Evolutionary conservation across 2,797 vertebrate species (phyloP), one percentile per base, ranked within the genome.

Genomic region (Peromyscus eremicus): DNA sequence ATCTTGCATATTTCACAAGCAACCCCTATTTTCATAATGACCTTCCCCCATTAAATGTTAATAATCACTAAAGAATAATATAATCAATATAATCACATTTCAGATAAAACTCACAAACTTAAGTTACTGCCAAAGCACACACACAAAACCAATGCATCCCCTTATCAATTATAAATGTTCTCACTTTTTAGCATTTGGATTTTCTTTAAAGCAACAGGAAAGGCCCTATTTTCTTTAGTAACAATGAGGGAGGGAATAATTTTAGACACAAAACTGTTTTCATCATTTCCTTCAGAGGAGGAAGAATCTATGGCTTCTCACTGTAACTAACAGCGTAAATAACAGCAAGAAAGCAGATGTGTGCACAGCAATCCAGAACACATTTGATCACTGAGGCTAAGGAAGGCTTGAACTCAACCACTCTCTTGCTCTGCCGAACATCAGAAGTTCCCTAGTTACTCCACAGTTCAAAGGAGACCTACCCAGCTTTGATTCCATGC

Each of bases 281-380:
- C 95, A 83, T 64, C 6, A 23, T 92, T 90, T 94, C 92, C 97
- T 97, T 84, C 17, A 32, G 34, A 80, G 70, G 83, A 96, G 92
- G 84, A 96, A 93, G 92, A 94, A 98, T 93, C 60, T 91, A 97
- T 86, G 96, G 91, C 92, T 86, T 96, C 92, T 94, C 43, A 49
- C 55, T 84, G 49, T 70, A 94, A 93, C 91, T 91, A 97, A 91
- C 49, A 80, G 66, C 87, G 68, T 43, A 68, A 87, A 95, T 73
- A 89, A 19, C 68, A 97, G 92, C 17, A 17, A 95, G 84, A 96
- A 97, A 97, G 73, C 95, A 98, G 92, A 97, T 86, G 75, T 19
- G 49, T 96, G 95, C 92, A 52, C 0, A 16, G 23, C 25, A 34
- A 96, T 97, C 91, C 92, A 80, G 94, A 96, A 98, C 68, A 97